Base-by-base conservation (phyloP, 2,113 vertebrate genomes). In the Nycticryphes semicollaris region DNA sequence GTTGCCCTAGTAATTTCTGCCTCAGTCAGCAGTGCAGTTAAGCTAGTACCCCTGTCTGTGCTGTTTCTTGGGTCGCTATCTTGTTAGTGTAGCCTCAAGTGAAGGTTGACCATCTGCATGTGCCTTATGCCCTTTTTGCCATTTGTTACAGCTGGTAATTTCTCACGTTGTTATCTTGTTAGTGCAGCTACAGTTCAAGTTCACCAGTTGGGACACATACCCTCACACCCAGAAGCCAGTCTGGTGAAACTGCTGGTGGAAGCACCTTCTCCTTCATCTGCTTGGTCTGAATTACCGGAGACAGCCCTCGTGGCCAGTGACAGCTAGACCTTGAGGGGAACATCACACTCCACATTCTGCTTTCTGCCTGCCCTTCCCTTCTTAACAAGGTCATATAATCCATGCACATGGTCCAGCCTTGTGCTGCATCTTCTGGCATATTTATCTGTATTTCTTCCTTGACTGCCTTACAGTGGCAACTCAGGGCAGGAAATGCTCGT, bases 291-390 rank as follows among this genome's bases (percentile, higher is more conserved):
- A 56, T 48, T 48, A 33, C 28, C 50, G n/a, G 56, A 35, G 43
- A 10, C 17, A 81, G 37, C 20, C 4, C 7, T 77, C 67, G 11
- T 21, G 66, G 67, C 67, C 43, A 22, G 25, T 0, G 0, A 21
- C 9, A 56, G 33, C 35, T 16, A 24, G 66, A 72, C 21, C 14
- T 70, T 25, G 27, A 51, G 22, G 20, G 33, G 73, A 68, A 66
- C 54, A 30, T 45, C 28, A 20, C 0, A 0, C n/a, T 62, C 68
- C 24, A 23, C 15, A 14, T 85, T 75, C 53, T 76, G 39, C 37
- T 87, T 73, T 57, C 54, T 88, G n/a, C n/a, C 45, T 62, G 5
- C 41, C 8, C 24, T 89, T 75, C 21, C 10, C 13, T 8, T 84
- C 30, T 68, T 64, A 30, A 15, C 33, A 31, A 35, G 1, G 3